phyloP scores from a whole-genome alignment of 1,140 invertebrate genomes.

The Melitaea cinxia region DNA sequence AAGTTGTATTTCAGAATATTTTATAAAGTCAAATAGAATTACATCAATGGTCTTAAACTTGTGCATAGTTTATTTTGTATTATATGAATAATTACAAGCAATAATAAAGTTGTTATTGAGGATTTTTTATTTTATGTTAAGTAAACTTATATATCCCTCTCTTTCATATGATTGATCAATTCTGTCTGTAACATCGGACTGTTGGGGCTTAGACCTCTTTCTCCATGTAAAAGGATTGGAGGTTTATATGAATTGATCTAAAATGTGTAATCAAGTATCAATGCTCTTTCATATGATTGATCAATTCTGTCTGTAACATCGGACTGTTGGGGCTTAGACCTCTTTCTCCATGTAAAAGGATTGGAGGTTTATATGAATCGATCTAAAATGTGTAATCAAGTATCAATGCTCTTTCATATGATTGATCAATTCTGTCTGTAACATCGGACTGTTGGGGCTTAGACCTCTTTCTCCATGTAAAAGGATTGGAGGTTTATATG shows the following conservation, averaged over 20 bases:
- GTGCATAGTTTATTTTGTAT: constrained; percentile 84
- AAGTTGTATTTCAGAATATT: constrained; percentile 72
- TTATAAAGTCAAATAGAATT: constrained; percentile 73
- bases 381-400: too few relatives aligned
- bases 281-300: background rate
- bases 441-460: too few relatives aligned
- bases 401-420: background rate
- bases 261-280: too few relatives aligned
- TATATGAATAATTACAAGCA: constrained; percentile 83
- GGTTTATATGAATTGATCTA: too few relatives aligned
- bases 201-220: too few relatives aligned
- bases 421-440: background rate
- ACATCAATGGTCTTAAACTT: constrained; percentile 78
- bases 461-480: too few relatives aligned
- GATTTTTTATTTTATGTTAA: constrained; percentile 51
- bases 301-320: background rate
- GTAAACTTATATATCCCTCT: background rate
- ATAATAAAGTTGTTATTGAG: constrained; percentile 80
- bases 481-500: too few relatives aligned
- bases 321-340: too few relatives aligned
- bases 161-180: background rate
- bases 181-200: background rate
- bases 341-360: too few relatives aligned
- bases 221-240: too few relatives aligned
- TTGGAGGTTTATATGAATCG: too few relatives aligned